Conservation (phyloP, 2,888 invertebrate genomes). For the Chymomyza procnemis region DNA sequence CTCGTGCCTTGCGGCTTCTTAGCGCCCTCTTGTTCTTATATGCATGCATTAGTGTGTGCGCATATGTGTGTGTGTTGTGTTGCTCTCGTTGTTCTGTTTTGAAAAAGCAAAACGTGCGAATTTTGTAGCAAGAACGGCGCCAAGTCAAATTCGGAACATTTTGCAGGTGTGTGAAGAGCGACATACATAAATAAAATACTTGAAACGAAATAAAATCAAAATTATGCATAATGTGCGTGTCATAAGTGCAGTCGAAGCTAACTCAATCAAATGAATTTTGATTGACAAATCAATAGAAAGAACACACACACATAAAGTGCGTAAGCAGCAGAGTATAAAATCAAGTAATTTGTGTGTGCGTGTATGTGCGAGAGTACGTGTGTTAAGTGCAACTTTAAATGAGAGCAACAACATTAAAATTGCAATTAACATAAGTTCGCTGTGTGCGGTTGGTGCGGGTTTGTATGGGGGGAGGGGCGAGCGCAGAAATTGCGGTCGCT, state of each 20-base stretch:
- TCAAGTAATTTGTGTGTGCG: background rate
- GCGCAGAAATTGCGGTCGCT: conserved; percentile 67
- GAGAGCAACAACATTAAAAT: background rate
- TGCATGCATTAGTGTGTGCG: too few species aligned
- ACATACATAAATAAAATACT: background rate
- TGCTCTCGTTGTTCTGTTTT: background rate
- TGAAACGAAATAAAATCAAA: background rate
- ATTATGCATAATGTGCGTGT: background rate
- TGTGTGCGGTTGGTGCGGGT: too few species aligned
- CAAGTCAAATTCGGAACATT: conserved; percentile 1
- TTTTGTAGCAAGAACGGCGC: background rate
- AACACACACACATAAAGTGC: too few species aligned
- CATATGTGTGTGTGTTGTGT: background rate
- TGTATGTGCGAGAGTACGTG: background rate
- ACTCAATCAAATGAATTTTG: background rate
- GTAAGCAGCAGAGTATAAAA: too few species aligned
- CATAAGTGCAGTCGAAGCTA: background rate
- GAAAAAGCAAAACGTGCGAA: background rate
- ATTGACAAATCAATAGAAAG: background rate
- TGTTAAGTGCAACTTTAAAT: background rate
- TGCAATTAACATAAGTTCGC: background rate
- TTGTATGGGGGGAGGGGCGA: too few species aligned
- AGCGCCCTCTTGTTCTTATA: background rate
- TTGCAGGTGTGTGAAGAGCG: background rate
- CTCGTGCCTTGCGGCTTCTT: background rate